Evolutionary conservation across 2,113 vertebrate genomes (phyloP).

Genomic region (Psophia crepitans): DNA sequence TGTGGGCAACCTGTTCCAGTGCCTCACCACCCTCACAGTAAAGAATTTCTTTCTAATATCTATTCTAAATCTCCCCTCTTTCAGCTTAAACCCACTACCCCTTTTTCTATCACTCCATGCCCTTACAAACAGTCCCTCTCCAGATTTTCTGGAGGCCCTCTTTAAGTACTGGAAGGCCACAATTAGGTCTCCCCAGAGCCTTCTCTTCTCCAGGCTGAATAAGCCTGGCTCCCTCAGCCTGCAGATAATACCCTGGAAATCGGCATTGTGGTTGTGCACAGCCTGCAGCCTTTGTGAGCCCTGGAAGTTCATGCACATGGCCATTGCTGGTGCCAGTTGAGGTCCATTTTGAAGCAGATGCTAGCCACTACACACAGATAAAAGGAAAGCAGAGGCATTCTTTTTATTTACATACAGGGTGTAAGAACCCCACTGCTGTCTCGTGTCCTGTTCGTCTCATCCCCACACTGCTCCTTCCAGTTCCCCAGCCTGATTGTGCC

Average conservation of each 20-base stretch:
- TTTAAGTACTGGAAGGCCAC: too few species aligned
- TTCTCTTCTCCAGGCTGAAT: too few species aligned
- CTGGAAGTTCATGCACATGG: background rate
- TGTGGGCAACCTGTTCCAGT: too few species aligned
- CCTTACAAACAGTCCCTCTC: too few species aligned
- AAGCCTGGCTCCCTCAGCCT: too few species aligned
- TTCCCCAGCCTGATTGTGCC: background rate
- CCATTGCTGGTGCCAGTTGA: background rate
- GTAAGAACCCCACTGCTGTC: background rate
- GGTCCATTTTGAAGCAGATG: background rate
- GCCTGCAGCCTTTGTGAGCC: background rate
- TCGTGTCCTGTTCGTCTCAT: background rate
- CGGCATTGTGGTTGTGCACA: background rate
- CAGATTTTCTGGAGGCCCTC: too few species aligned
- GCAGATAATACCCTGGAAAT: background rate
- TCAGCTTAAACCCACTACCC: too few species aligned
- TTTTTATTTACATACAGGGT: background rate
- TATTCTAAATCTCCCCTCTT: too few species aligned
- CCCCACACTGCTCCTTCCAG: background rate
- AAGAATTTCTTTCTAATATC: too few species aligned
- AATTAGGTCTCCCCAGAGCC: too few species aligned
- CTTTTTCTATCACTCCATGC: too few species aligned
- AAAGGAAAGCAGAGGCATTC: background rate
- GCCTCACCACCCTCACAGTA: too few species aligned
- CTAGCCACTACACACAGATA: background rate